A percentile compares a stretch with the other conserved stretches of the same genome.
Conservation (phyloP, 2,888 invertebrate species). For the Caenorhabditis macrosperma region DNA sequence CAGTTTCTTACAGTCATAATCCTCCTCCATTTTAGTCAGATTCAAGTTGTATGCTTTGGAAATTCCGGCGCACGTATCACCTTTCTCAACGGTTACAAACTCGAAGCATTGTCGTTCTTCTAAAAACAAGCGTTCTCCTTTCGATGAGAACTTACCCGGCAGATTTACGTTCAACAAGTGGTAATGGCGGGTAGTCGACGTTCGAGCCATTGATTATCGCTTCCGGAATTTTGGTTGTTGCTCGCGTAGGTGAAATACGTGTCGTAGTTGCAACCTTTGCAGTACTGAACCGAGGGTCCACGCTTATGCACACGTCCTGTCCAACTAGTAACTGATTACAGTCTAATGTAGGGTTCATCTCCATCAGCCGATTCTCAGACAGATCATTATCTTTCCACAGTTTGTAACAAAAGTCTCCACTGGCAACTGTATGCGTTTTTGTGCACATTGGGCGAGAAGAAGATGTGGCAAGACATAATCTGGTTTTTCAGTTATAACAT, state of each 20-base stretch:
- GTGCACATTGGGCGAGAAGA: not conserved
- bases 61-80: not conserved
- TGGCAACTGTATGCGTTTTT: not conserved
- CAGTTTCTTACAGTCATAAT: conserved; percentile 2
- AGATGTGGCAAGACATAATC: conserved; percentile 12
- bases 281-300: not conserved
- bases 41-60: not conserved
- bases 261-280: not conserved
- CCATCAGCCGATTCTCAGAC: not conserved
- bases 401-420: conserved; percentile 29
- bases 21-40: not conserved
- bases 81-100: not conserved
- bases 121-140: no score
- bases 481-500: not conserved
- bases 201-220: not conserved
- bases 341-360: conserved; percentile 14
- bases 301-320: not conserved
- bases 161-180: not conserved
- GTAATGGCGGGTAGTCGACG: not conserved
- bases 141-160: not conserved
- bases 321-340: conserved; percentile 13
- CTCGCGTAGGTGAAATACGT: not conserved
- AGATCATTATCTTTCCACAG: conserved; percentile 17
- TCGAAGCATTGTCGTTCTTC: not conserved
- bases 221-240: not conserved